Evolutionary conservation across 2,888 invertebrate genomes (phyloP).

Genomic region (Sylvicola fuscatus): DNA sequence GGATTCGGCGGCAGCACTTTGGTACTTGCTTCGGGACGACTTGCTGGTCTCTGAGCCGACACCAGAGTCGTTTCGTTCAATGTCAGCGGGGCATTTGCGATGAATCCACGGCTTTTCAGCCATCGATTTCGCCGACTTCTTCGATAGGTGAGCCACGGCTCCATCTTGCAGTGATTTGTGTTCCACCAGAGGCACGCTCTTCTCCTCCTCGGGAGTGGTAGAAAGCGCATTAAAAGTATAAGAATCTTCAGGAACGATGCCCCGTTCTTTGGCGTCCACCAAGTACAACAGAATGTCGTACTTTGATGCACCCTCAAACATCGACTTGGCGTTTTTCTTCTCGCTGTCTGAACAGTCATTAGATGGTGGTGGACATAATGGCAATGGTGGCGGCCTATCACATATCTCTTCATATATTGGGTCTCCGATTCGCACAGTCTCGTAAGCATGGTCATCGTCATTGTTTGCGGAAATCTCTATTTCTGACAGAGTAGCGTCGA

Average conservation of each 20-base stretch:
- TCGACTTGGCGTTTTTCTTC: conserved; percentile 47
- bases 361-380: conserved; percentile 54
- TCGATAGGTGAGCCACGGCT: too few relatives aligned
- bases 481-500: conserved; percentile 46
- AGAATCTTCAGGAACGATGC: conserved; percentile 47
- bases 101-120: too few relatives aligned
- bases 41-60: conserved; percentile 85
- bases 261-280: conserved; percentile 66
- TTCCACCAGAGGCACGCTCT: conserved; percentile 29
- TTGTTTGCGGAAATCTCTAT: conserved; percentile 39
- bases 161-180: too few relatives aligned
- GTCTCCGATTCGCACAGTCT: conserved; percentile 44
- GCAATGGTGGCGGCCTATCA: conserved; percentile 59
- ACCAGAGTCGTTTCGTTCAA: conserved; percentile 82
- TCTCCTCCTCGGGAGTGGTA: conserved; percentile 23
- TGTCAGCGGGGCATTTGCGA: conserved; percentile 33
- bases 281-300: conserved; percentile 78
- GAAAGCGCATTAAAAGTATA: conserved; percentile 32
- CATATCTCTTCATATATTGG: conserved; percentile 61
- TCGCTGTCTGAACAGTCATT: conserved; percentile 45
- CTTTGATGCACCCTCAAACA: conserved; percentile 66
- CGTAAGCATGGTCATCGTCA: conserved; percentile 49
- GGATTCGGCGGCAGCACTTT: conserved; percentile 31
- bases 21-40: conserved; percentile 54
- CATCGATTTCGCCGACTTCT: too few relatives aligned